These are phyloP conservation scores for Ariolimax columbianus DNA, from an alignment of 2,888 invertebrate species.

Conservation along the genomic window DNA sequence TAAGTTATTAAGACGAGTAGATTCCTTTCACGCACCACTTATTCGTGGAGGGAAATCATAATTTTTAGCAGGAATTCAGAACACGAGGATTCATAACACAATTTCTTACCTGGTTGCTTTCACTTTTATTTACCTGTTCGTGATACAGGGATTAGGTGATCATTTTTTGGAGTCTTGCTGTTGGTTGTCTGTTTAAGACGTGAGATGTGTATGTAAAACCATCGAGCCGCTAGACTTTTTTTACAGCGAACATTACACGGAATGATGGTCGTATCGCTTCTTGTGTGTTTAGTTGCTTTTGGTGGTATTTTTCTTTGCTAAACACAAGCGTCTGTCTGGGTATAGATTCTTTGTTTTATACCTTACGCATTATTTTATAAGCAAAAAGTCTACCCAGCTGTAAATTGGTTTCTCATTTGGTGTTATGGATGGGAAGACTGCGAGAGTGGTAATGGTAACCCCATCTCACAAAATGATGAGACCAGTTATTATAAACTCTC, in stretches of 20 bases:
- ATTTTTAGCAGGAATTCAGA: neutral
- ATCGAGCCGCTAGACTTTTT: neutral
- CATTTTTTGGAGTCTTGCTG: neutral
- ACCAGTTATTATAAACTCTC: no score
- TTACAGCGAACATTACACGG: neutral
- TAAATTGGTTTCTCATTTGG: no score
- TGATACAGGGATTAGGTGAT: neutral
- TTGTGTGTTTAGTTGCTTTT: neutral
- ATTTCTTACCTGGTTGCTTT: neutral
- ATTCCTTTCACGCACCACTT: neutral
- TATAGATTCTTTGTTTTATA: no score
- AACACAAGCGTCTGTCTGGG: no score
- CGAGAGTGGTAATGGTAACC: no score
- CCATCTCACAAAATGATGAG: no score
- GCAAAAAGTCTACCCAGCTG: no score
- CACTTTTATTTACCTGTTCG: neutral
- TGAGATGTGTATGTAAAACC: neutral
- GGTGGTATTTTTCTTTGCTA: no score
- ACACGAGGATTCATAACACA: neutral
- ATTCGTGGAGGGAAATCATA: neutral
- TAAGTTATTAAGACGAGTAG: neutral
- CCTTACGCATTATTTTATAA: no score
- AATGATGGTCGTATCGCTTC: neutral
- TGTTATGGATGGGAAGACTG: no score
- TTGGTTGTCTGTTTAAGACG: neutral